Evolutionary conservation across 2,113 vertebrate genomes (phyloP).

Genomic region (Ctenodactylus gundi): DNA sequence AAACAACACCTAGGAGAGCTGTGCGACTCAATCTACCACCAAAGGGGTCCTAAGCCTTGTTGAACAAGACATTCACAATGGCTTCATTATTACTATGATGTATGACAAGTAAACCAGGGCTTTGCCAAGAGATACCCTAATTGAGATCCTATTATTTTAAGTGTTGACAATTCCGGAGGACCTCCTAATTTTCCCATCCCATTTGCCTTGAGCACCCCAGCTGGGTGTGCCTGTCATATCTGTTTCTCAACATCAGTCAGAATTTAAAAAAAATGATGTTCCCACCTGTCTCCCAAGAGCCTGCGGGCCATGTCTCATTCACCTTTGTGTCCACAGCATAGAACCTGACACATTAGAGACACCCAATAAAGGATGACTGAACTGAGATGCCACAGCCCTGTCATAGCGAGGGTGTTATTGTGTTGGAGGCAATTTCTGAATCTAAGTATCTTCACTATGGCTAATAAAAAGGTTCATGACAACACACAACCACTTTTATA

Average conservation of each 20-base stretch:
- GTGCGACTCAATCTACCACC: background rate
- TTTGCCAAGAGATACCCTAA: background rate
- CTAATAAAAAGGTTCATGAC: slow-evolving; percentile 47
- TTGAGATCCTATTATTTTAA: background rate
- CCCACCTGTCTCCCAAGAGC: background rate
- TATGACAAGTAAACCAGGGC: background rate
- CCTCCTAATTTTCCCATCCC: background rate
- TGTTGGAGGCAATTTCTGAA: background rate
- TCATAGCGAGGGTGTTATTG: background rate
- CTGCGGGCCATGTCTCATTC: background rate
- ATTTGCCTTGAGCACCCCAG: background rate
- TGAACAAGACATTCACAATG: background rate
- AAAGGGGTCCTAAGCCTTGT: background rate
- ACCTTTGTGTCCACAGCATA: background rate
- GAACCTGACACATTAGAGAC: background rate
- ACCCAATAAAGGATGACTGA: background rate
- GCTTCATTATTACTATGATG: background rate
- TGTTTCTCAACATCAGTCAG: background rate
- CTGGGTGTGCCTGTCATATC: background rate
- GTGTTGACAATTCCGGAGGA: background rate
- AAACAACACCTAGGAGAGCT: background rate
- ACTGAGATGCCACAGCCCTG: background rate
- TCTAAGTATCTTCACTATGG: background rate
- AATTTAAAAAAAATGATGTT: background rate
- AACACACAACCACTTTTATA: background rate